Base-by-base conservation (phyloP, 2,888 invertebrate genomes). In the Amblyjoppa proteus region DNA sequence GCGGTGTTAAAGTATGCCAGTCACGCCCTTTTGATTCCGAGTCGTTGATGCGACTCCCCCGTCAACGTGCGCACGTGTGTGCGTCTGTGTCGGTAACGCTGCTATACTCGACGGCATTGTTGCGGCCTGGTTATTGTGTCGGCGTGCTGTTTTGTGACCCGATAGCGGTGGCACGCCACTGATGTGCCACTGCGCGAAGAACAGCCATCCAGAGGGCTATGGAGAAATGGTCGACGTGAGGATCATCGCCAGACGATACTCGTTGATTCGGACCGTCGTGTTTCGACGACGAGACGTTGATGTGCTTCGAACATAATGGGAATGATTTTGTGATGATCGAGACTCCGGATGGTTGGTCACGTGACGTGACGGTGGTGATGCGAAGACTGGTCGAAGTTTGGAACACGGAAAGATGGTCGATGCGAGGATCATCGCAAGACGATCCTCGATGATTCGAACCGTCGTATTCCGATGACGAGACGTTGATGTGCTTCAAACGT, bases 41-140 rank as follows among this genome's bases (percentile, higher is more conserved):
- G n/a, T 16, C 16, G 61, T 31, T 1, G 13, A 61, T 9, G 20
- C 2, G 56, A 53, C 6, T 28, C 61, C 31, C 49, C 13, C 49
- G 45, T 68, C 16, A 79, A 64, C 73, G 66, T 56, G 58, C 78
- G 41, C 41, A 41, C 0, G 45, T 56, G 79, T 61, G 25, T 34
- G 69, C 28, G 77, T 28, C 61, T 82, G 80, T 78, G 83, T 81
- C 77, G 83, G 71, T 70, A 68, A 66, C 78, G 75, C 56, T 51
- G 73, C 78, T 49, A 83, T 83, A 78, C 78, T 83, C 74, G 69
- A 45, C 78, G 81, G 90, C 88, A 91, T 91, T 91, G 91, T 91
- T 91, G 91, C 88, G 91, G 78, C 89, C 88, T 89, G 92, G 93
- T 93, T 88, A 93, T 93, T 93, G 93, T 93, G 91, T 92, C 88